These are phyloP conservation scores for Seira sanloemensis DNA, from an alignment of 2,888 invertebrate species.

Conservation along the genomic window DNA sequence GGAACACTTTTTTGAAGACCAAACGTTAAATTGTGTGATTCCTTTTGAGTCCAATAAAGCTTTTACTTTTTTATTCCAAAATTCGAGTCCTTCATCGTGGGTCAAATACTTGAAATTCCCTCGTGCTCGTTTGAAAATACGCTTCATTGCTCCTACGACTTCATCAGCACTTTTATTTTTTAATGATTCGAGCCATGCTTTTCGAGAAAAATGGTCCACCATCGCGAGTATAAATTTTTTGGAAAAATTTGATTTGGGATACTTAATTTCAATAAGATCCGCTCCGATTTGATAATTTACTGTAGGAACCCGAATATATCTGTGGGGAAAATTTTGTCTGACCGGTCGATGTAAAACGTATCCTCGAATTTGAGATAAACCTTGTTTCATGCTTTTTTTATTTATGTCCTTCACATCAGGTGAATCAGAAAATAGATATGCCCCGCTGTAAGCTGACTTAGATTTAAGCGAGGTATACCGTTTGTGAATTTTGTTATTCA, in stretches of 20 bases:
- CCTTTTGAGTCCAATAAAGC: not conserved
- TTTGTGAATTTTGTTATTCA: too few relatives aligned
- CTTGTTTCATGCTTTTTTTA: too few relatives aligned
- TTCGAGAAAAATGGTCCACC: conserved; percentile 36
- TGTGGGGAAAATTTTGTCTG: conserved; percentile 18
- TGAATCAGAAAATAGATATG: too few relatives aligned
- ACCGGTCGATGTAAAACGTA: conserved; percentile 18
- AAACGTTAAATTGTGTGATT: conserved; percentile 34
- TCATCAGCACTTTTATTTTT: conserved; percentile 28
- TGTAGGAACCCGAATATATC: not conserved
- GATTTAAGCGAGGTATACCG: too few relatives aligned
- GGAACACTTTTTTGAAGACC: conserved; percentile 19
- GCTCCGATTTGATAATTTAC: conserved; percentile 34
- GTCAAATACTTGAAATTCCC: conserved; percentile 1
- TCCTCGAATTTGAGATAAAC: not conserved
- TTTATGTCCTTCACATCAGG: too few relatives aligned
- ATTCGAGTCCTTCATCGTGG: conserved; percentile 50
- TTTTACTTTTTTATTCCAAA: conserved; percentile 27
- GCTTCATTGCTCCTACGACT: conserved; percentile 19
- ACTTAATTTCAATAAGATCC: conserved; percentile 52
- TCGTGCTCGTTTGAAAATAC: conserved; percentile 30
- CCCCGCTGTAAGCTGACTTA: too few relatives aligned
- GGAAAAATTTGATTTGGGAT: conserved; percentile 46
- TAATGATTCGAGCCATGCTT: conserved; percentile 44
- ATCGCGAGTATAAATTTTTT: conserved; percentile 47